phyloP scores from a whole-genome alignment of 1,140 invertebrate genomes.

The Euschistus heros region DNA sequence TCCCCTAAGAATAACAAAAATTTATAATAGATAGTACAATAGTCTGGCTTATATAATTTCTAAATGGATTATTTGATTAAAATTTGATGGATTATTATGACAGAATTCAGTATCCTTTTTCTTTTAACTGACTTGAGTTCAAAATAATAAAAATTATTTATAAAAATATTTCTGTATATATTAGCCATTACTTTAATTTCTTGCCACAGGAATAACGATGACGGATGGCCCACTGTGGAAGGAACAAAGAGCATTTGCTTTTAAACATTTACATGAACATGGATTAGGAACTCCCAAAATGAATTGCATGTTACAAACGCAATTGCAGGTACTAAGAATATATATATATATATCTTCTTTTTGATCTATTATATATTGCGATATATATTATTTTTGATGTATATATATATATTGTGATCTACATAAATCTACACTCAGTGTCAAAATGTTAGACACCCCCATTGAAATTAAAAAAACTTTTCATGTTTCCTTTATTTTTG shows the following conservation, averaged over 20 bases:
- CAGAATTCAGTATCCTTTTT: too few relatives aligned
- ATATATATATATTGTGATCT: too few relatives aligned
- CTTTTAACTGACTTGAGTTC: too few relatives aligned
- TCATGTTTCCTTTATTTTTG: not conserved
- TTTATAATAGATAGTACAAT: too few relatives aligned
- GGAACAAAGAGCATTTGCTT: slow-evolving; percentile 59
- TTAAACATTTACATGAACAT: slow-evolving; percentile 54
- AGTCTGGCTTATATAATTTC: too few relatives aligned
- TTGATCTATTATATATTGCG: not conserved
- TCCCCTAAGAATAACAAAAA: too few relatives aligned
- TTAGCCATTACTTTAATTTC: too few relatives aligned
- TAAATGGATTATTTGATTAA: too few relatives aligned
- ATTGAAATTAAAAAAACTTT: not conserved
- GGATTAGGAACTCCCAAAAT: slow-evolving; percentile 64
- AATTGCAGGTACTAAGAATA: slow-evolving; percentile 43
- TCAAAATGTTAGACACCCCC: not conserved
- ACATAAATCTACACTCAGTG: not conserved
- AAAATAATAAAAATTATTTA: too few relatives aligned
- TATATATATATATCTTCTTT: not conserved
- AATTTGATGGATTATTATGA: too few relatives aligned
- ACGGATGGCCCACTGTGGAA: slow-evolving; percentile 64
- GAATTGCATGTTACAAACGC: slow-evolving; percentile 56
- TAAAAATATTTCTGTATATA: too few relatives aligned
- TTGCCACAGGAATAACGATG: slow-evolving; percentile 53
- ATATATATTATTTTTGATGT: too few relatives aligned